Base-by-base conservation (phyloP, 1,140 invertebrate genomes). In the Streblospio benedicti region DNA sequence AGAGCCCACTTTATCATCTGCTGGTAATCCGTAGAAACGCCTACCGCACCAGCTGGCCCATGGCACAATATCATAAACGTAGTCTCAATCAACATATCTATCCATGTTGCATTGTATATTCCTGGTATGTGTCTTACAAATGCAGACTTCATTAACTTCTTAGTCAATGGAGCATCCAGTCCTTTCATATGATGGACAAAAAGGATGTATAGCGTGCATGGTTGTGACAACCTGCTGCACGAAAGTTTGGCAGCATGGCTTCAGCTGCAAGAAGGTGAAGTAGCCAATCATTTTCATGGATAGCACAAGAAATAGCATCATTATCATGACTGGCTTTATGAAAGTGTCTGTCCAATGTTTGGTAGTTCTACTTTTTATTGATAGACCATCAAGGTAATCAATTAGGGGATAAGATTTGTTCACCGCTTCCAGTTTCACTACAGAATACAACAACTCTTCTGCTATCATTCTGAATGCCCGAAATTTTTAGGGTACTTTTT, bases 241-340 rank as follows among this genome's bases (percentile, higher is more conserved):
- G 49, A 28, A 51, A 51, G 30, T 51, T 25, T n/a, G 49, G 49
- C 2, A 51, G 18, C 25, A 51, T 51, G 49, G 49, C 49, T 51
- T 51, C 49, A 25, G 2, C n/a, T 2, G 49, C 49, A 28, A 51
- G 30, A 16, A 51, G 18, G 49, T 51, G 49, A 18, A 51, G 49
- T 25, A 2, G 20, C 49, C 2, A 51, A 28, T 51, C 35, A n/a
- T n/a, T n/a, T n/a, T 38, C 35, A 38, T 38, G n/a, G 9, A 9
- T n/a, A 9, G 35, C 35, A 38, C 35, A n/a, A n/a, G 35, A 38
- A 38, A 38, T 9, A n/a, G n/a, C 35, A 9, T 38, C 35, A 51
- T 51, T 2, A 51, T 51, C 16, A 27, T 51, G 2, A 51, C 49
- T 14, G 49, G 2, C 49, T 51, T 51, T 20, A 51, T 28, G 30